phyloP scores from a whole-genome alignment of 2,888 invertebrate species.

The Parnassius orleans region DNA sequence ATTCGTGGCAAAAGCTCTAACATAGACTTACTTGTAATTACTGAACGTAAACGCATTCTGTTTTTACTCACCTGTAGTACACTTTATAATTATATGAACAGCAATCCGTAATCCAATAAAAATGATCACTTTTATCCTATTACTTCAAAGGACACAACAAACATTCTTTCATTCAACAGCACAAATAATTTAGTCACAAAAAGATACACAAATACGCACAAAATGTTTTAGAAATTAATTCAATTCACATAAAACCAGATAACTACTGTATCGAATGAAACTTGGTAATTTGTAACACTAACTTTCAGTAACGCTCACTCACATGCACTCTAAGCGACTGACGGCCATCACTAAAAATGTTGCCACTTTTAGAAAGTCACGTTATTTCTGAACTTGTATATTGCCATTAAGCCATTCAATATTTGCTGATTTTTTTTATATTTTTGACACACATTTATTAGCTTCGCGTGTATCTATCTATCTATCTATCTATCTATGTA shows the following conservation, averaged over 20 bases:
- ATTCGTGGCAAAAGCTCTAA: constrained; percentile 58
- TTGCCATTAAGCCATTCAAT: constrained; percentile 37
- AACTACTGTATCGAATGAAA: constrained; percentile 62
- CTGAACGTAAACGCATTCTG: constrained; percentile 26
- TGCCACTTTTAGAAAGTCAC: constrained; percentile 55
- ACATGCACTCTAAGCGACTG: constrained; percentile 63
- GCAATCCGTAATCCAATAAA: constrained; percentile 76
- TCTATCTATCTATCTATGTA: no score
- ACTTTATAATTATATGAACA: constrained; percentile 62
- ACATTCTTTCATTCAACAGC: constrained; percentile 62
- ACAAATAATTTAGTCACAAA: constrained; percentile 60
- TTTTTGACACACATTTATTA: no score
- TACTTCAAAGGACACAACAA: constrained; percentile 71
- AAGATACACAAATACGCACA: constrained; percentile 57
- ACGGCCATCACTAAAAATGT: constrained; percentile 77
- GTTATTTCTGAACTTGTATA: constrained; percentile 59
- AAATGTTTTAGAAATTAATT: constrained; percentile 48
- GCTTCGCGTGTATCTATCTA: no score
- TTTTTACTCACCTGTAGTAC: constrained; percentile 62
- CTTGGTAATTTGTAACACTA: constrained; percentile 63
- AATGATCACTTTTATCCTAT: constrained; percentile 72
- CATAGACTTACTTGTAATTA: constrained; percentile 10
- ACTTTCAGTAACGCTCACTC: constrained; percentile 62
- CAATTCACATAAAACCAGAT: constrained; percentile 47
- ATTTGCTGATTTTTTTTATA: not conserved